Evolutionary conservation across 2,888 invertebrate genomes (phyloP), one percentile per base, ranked within the genome.

Genomic region (Lampropteryx suffumata): DNA sequence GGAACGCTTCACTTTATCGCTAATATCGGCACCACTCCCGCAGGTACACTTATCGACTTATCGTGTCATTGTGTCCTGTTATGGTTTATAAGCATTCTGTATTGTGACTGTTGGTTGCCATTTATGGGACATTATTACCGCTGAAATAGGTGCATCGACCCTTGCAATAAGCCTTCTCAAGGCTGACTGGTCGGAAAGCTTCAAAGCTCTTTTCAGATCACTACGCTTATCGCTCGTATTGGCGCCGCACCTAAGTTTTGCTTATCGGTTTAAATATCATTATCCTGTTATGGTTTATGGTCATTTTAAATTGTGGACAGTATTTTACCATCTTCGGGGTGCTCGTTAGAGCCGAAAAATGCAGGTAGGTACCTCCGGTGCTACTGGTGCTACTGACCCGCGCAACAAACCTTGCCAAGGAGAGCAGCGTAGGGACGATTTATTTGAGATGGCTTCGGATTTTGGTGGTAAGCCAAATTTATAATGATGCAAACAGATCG

Each of bases 281-380:
- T 73, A 69, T 68, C 69, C 73, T 54, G 68, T 72, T 78, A 73
- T 75, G 75, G 79, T 78, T 77, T 75, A 76, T 66, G 65, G 67
- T 55, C 62, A 64, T 59, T 59, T 59, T 69, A 68, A 72, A 69
- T 71, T 55, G 69, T 48, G 40, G 57, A 40, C 40, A 48, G 39
- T 43, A 36, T 49, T 37, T 54, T 59, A 65, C 71, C 73, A 69
- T 79, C 71, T 76, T 76, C 63, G 76, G n/a, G 73, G 44, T 53
- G 67, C 68, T 76, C 71, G 74, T 73, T 76, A 73, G 61, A 71
- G 46, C 37, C 40, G 27, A 28, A 50, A 17, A 17, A 17, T 17
- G 4, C 2, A 3, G 17, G 17, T 17, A 17, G n/a, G n/a, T n/a
- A n/a, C n/a, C n/a, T n/a, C n/a, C n/a, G n/a, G 17, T 17, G 4